phyloP scores from a whole-genome alignment of 1,140 invertebrate species.

The Cydia fagiglandana region DNA sequence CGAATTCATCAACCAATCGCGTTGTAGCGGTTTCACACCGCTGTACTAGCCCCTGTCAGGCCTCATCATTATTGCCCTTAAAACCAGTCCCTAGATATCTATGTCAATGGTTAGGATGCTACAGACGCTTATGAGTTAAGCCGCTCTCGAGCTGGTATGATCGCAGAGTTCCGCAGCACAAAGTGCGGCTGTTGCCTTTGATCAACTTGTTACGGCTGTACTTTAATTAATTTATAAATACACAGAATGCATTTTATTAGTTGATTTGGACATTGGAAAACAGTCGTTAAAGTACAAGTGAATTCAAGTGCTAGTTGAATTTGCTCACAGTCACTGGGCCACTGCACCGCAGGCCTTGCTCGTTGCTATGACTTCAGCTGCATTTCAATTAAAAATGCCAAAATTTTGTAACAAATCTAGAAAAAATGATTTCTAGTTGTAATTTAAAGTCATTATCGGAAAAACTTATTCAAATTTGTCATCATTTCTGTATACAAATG shows the following conservation, averaged over 20 bases:
- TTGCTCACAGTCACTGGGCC: neutral
- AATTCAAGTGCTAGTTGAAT: neutral
- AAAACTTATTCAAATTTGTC: neutral
- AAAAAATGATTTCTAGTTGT: neutral
- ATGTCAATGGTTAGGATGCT: no score
- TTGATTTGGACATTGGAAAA: neutral
- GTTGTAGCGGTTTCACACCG: no score
- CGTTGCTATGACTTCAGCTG: neutral
- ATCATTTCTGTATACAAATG: neutral
- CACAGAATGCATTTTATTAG: neutral
- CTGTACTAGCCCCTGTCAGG: no score
- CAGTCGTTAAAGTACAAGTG: neutral
- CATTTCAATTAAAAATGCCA: neutral
- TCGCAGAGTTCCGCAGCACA: constrained; percentile 20
- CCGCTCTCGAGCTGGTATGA: neutral
- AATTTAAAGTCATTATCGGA: neutral
- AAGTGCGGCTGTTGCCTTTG: constrained; percentile 28
- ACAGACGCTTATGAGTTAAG: neutral
- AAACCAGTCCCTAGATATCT: no score
- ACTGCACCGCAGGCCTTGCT: neutral
- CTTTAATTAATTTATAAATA: constrained; percentile 22
- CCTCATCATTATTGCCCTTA: no score
- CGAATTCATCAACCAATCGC: no score
- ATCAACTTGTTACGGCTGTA: constrained; percentile 23
- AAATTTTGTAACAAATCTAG: neutral